These are phyloP conservation scores for Apostichopus parvimensis DNA, from an alignment of 35 echinoderm and acorn worm species.

Conservation along the genomic window DNA sequence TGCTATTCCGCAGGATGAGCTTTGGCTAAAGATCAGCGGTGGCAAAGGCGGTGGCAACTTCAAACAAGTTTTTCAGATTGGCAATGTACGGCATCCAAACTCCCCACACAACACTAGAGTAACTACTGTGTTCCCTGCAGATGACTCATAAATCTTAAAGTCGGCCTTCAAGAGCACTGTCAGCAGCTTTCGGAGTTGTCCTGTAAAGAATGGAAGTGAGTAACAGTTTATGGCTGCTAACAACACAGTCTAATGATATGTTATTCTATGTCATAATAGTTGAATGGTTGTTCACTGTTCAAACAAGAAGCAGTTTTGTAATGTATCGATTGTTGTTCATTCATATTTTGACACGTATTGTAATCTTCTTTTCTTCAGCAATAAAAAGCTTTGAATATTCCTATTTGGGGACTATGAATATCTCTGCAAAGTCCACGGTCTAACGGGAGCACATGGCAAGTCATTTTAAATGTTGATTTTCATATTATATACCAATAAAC, in stretches of 20 bases:
- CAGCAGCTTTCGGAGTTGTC: constrained; percentile 16
- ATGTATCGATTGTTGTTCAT: no score
- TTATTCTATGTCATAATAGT: no score
- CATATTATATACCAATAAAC: no score
- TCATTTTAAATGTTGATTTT: no score
- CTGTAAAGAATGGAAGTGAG: constrained; percentile 46
- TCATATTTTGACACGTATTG: background rate
- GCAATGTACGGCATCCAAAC: constrained; percentile 72
- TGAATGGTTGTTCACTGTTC: no score
- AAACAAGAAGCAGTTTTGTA: no score
- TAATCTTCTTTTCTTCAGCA: constrained; percentile 7
- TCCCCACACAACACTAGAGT: constrained; percentile 63
- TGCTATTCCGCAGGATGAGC: constrained; percentile 45
- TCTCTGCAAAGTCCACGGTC: constrained; percentile 62
- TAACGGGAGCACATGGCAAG: constrained; percentile 62
- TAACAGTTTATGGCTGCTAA: background rate
- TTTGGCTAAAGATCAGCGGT: constrained; percentile 80
- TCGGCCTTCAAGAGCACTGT: constrained; percentile 25
- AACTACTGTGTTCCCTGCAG: constrained; percentile 53
- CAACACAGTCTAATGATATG: no score
- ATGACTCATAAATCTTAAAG: constrained; percentile 49
- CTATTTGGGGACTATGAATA: constrained; percentile 67
- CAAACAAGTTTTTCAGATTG: constrained; percentile 69
- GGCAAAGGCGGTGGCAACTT: constrained; percentile 67
- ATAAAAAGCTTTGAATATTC: constrained; percentile 8